These are phyloP conservation scores for Clarias laeviceps DNA, from an alignment of 2,797 vertebrate genomes.

Conservation along the genomic window DNA sequence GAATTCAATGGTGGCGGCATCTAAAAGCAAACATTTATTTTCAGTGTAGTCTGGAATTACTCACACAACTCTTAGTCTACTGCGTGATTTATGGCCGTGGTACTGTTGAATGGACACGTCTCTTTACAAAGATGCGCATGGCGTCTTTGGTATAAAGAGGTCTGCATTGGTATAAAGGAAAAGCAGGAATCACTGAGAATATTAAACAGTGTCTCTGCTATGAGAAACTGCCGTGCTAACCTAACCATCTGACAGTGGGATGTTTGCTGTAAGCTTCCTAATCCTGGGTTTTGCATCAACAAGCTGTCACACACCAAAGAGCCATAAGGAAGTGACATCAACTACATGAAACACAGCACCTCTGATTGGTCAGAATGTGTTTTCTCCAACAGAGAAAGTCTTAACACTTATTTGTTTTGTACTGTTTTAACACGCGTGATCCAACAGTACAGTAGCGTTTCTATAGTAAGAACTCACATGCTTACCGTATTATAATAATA, in stretches of 20 bases:
- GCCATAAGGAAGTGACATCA: background rate
- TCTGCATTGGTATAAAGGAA: background rate
- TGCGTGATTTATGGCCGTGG: background rate
- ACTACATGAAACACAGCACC: background rate
- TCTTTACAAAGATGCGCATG: background rate
- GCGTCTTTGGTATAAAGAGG: too few relatives aligned
- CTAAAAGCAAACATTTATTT: background rate
- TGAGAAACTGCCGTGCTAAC: background rate
- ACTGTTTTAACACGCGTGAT: background rate
- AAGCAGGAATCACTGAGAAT: background rate
- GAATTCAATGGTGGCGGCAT: background rate
- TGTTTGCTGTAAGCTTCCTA: background rate
- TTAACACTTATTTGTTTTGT: too few relatives aligned
- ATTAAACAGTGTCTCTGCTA: background rate
- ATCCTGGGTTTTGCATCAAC: constrained; percentile 3
- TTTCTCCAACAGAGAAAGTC: background rate
- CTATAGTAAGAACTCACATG: background rate
- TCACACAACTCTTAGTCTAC: background rate
- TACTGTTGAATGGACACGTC: background rate
- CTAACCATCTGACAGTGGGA: background rate
- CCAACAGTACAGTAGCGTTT: background rate
- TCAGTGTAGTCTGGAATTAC: background rate
- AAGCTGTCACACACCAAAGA: background rate
- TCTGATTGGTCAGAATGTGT: background rate
- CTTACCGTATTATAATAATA: too few relatives aligned